Percentiles rank a stretch among this genome's conserved stretches.
These are phyloP conservation scores for Rhombomys opimus DNA, from an alignment of 2,113 vertebrate species.

Conservation along the genomic window DNA sequence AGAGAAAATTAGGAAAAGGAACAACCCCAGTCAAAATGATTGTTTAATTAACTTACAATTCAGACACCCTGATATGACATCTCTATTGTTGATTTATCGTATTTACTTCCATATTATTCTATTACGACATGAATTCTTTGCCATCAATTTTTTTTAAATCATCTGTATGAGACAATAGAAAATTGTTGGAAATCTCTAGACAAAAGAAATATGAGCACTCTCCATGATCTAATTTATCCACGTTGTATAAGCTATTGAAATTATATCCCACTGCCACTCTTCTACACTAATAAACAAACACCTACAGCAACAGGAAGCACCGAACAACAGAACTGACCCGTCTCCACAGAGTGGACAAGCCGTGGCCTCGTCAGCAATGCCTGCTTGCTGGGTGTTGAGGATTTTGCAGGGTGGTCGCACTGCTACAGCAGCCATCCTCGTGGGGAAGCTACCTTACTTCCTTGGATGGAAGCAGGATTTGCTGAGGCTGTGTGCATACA, in stretches of 20 bases:
- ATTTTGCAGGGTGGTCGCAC: neutral
- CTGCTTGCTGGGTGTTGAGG: neutral
- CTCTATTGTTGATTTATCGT: neutral
- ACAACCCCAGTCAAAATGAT: conserved; percentile 30
- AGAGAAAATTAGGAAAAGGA: conserved; percentile 32
- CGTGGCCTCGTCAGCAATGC: neutral
- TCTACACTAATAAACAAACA: neutral
- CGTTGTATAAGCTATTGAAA: neutral
- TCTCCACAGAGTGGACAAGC: neutral
- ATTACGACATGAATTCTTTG: neutral
- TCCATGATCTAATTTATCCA: neutral
- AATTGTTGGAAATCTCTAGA: neutral
- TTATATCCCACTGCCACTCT: neutral
- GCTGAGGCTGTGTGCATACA: neutral
- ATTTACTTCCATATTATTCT: conserved; percentile 18
- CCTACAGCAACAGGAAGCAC: neutral
- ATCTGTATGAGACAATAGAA: neutral
- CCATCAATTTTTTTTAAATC: neutral
- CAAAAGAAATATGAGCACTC: neutral
- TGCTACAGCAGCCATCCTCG: neutral
- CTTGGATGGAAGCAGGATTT: neutral
- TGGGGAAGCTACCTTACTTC: neutral
- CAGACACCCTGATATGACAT: neutral
- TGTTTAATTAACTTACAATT: conserved; percentile 33
- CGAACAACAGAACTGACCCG: neutral